Base-by-base conservation (phyloP, 2,888 invertebrate species). In the Prenolepis imparis region DNA sequence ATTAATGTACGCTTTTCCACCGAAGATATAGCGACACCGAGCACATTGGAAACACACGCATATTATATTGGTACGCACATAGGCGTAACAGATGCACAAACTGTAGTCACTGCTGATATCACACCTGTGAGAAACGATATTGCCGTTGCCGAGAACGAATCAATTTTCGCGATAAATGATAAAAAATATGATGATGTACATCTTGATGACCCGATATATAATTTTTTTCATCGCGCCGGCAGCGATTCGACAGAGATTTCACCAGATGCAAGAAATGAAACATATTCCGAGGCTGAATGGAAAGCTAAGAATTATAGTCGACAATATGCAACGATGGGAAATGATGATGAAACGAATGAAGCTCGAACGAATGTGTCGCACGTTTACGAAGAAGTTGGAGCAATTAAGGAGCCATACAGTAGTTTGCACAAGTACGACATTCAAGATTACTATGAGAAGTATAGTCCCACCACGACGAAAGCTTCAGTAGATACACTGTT, bases 1-100 rank as follows among this genome's bases (percentile, higher is more conserved):
- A 68, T 86, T 39, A 89, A 86, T 66, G 57, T 85, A 85, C 82
- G 84, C 55, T 73, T 70, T 82, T 82, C 78, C 73, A 68, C 85
- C 55, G 74, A 84, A 70, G 63, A 70, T 80, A 72, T 77, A 87
- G 84, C 68, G 74, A 87, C 89, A 91, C 90, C 84, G 86, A 83
- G 87, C 91, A 91, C 91, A 67, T n/a, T 28, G 91, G 93, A 93
- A 89, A 94, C 94, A 94, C 94, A 94, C 94, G 94, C 94, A 92
- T 91, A 90, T 87, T 78, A 39, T 88, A 87, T 85, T 70, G 18
- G 1, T 18, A 83, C 87, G 78, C 91, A 90, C 85, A 57, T 87
- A 88, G 88, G 80, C n/a, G 70, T 82, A 83, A 84, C 67, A 28
- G 68, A 82, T 28, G 77, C 78, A 64, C 87, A 83, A 80, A 85